Evolutionary conservation across 2,113 vertebrate genomes (phyloP), one percentile per base, ranked within the genome.

Genomic region (Mustelus asterias): DNA sequence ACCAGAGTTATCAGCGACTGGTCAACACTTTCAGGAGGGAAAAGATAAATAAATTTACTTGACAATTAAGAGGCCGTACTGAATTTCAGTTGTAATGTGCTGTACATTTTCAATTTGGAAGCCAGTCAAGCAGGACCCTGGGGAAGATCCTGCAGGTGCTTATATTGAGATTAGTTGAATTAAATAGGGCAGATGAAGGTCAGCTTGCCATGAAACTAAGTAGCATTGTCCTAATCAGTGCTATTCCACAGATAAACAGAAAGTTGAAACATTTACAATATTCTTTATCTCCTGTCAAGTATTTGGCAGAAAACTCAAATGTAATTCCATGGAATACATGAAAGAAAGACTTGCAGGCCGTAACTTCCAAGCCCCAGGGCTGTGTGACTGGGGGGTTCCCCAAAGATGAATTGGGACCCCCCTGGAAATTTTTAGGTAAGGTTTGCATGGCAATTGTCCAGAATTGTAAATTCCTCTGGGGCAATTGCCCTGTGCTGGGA

Each of bases 121-220:
- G 11, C 54, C 88, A 90, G 13, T 90, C 54, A 90, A 90, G 29
- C 26, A 60, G 26, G 88, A 24, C 88, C 54, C 26, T 6, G 41
- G 22, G 54, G 88, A 33, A 5, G 88, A 90, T 60, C 60, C 48
- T 90, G 88, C 48, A 90, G 88, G 26, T 90, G 54, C 24, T 29
- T 90, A 90, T 90, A 58, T 63, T 60, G 88, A 60, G 88, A 60
- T 90, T 90, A 90, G 88, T 90, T 90, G 88, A 60, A 90, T 90
- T 60, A 90, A 90, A 90, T 33, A 90, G 24, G 54, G 88, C 26
- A 90, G 26, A 16, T 86, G 88, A 90, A 90, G 88, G 88, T 90
- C 48, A 90, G 3, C 13, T 60, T 33, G 88, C 26, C 13, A 9
- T 90, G 24, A 60, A 33, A 3, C 54, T 60, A 33, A 72, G 54